phyloP scores from a whole-genome alignment of 1,140 invertebrate genomes.

The Rhynchophorus ferrugineus region DNA sequence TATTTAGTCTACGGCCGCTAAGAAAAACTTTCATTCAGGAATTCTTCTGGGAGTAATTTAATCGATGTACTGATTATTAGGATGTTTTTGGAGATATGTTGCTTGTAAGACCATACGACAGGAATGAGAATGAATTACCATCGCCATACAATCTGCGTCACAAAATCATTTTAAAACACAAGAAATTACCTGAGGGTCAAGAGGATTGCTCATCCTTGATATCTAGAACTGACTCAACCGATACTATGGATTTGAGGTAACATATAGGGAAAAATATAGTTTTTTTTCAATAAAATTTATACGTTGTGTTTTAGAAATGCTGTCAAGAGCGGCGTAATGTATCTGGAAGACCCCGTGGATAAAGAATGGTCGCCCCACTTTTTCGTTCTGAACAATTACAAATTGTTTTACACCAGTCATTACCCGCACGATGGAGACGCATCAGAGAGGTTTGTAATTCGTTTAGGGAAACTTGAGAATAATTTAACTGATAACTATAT shows the following conservation, averaged over 20 bases:
- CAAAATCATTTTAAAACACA: constrained; percentile 88
- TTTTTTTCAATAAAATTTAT: constrained; percentile 55
- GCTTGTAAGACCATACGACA: constrained; percentile 68
- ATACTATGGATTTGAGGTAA: constrained; percentile 22
- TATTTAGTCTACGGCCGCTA: too few relatives aligned
- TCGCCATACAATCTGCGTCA: constrained; percentile 72
- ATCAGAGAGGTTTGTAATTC: constrained; percentile 18
- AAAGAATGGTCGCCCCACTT: constrained; percentile 91
- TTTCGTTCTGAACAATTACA: constrained; percentile 85
- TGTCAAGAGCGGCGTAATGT: constrained; percentile 86
- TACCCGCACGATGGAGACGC: constrained; percentile 39
- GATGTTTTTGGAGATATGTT: constrained; percentile 91
- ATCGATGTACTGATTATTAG: constrained; percentile 29
- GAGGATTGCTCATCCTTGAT: constrained; percentile 51
- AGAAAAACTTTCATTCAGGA: too few relatives aligned
- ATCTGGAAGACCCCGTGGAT: constrained; percentile 82
- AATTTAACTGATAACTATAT: background rate
- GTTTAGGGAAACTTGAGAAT: background rate
- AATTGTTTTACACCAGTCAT: constrained; percentile 69
- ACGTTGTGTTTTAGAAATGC: constrained; percentile 83
- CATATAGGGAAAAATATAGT: too few relatives aligned
- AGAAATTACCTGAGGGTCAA: constrained; percentile 82
- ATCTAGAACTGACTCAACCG: constrained; percentile 17
- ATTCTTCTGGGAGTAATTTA: too few relatives aligned
- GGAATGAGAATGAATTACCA: constrained; percentile 75